Evolutionary conservation across 2,888 invertebrate genomes (phyloP).

Genomic region (Schizotus pectinicornis): DNA sequence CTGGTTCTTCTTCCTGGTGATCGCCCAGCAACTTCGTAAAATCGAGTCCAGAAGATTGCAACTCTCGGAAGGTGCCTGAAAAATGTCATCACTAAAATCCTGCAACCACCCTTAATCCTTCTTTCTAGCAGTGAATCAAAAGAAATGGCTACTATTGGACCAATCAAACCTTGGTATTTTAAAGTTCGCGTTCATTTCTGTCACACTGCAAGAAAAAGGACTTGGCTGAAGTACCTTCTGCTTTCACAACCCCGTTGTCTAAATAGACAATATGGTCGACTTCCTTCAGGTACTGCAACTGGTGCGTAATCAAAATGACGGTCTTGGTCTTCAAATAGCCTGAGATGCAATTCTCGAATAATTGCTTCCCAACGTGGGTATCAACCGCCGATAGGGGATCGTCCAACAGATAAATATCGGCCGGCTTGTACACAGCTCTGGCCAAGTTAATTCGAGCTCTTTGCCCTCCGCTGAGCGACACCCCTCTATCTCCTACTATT

Average conservation of each 20-base stretch:
- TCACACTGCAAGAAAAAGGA: slow-evolving; percentile 62
- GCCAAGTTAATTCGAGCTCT: slow-evolving; percentile 88
- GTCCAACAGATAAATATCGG: slow-evolving; percentile 87
- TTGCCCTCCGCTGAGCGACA: slow-evolving; percentile 82
- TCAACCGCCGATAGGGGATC: slow-evolving; percentile 95
- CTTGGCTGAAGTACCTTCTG: slow-evolving; percentile 57
- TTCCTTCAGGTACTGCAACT: slow-evolving; percentile 72
- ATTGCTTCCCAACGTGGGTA: slow-evolving; percentile 85
- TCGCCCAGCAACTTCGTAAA: slow-evolving; percentile 75
- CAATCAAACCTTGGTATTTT: background rate
- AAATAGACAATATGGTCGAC: slow-evolving; percentile 66
- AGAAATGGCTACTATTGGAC: too few relatives aligned
- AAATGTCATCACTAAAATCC: too few relatives aligned
- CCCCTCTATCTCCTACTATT: slow-evolving; percentile 82
- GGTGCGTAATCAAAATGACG: slow-evolving; percentile 78
- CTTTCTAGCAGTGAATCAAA: too few relatives aligned
- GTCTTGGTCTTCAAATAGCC: slow-evolving; percentile 73
- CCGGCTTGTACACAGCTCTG: slow-evolving; percentile 83
- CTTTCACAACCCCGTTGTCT: slow-evolving; percentile 65
- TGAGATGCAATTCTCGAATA: slow-evolving; percentile 82
- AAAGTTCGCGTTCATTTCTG: slow-evolving; percentile 69
- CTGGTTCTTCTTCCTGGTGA: slow-evolving; percentile 56
- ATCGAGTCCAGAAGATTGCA: slow-evolving; percentile 66
- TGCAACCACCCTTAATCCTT: too few relatives aligned
- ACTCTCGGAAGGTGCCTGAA: background rate